Conservation (phyloP, 2,888 invertebrate genomes). For the Taenaris catops region DNA sequence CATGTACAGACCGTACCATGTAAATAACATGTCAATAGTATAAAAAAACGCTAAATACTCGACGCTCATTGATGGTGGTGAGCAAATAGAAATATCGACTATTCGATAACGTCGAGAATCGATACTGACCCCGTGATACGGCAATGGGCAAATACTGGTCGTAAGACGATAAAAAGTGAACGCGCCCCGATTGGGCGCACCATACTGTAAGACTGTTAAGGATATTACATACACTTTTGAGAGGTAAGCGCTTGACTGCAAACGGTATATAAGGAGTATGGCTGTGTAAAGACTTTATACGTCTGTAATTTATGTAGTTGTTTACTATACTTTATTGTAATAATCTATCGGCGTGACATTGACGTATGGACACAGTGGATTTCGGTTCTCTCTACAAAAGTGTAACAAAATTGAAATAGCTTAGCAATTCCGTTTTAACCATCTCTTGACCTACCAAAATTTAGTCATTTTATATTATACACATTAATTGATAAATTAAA, state of each 20-base stretch:
- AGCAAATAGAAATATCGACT: conserved; percentile 71
- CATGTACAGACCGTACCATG: not conserved
- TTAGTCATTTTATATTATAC: no score
- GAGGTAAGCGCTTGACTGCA: no score
- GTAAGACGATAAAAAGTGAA: conserved; percentile 47
- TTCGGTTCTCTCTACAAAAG: no score
- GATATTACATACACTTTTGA: no score
- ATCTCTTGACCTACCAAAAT: no score
- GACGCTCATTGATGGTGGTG: conserved; percentile 64
- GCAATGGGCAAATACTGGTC: conserved; percentile 48
- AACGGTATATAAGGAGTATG: conserved; percentile 61
- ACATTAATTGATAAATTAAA: no score
- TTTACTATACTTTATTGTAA: conserved; percentile 14
- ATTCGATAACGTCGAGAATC: conserved; percentile 66
- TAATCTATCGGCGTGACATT: no score
- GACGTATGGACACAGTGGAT: no score
- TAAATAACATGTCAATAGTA: not conserved
- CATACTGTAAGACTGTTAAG: no score
- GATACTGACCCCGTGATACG: conserved; percentile 62
- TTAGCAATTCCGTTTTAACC: no score
- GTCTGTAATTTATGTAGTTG: conserved; percentile 55
- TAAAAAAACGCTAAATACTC: conserved; percentile 68
- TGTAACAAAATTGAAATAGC: no score
- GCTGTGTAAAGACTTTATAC: conserved; percentile 68
- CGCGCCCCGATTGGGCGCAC: conserved; percentile 36